A percentile compares a stretch with the other conserved stretches of the same genome.
These are phyloP conservation scores for Doryteuthis pealeii DNA, from an alignment of 1,140 invertebrate species.

Conservation along the genomic window DNA sequence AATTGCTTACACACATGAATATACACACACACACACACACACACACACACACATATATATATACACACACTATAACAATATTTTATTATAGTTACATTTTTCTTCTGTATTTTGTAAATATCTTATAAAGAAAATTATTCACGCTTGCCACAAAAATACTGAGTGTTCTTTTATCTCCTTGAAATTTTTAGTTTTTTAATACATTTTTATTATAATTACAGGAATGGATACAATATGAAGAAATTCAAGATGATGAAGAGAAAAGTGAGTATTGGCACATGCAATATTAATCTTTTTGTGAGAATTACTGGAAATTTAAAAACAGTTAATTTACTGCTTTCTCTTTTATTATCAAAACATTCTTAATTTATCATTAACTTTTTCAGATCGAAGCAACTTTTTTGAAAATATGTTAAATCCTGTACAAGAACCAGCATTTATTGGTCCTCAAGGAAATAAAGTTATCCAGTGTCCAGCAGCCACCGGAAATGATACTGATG, in stretches of 20 bases:
- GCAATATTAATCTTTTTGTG: no score
- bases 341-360: neutral
- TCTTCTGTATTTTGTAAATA: no score
- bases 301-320: no score
- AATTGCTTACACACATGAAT: no score
- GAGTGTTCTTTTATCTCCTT: no score
- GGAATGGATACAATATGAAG: conserved; percentile 94
- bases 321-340: neutral
- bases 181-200: no score
- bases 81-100: no score
- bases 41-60: no score
- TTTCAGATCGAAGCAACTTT: conserved; percentile 77
- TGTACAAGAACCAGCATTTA: conserved; percentile 20
- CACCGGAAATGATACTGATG: conserved; percentile 54
- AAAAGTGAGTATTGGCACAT: conserved; percentile 66
- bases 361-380: conserved; percentile 29
- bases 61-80: no score
- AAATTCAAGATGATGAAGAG: conserved; percentile 90
- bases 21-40: no score
- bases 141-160: no score
- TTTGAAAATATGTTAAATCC: conserved; percentile 71
- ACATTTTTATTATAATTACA: conserved; percentile 35
- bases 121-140: no score
- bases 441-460: conserved; percentile 43
- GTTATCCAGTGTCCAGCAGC: conserved; percentile 53